phyloP scores from a whole-genome alignment of 2,113 vertebrate genomes.

The Tenebrosternarchus preto region DNA sequence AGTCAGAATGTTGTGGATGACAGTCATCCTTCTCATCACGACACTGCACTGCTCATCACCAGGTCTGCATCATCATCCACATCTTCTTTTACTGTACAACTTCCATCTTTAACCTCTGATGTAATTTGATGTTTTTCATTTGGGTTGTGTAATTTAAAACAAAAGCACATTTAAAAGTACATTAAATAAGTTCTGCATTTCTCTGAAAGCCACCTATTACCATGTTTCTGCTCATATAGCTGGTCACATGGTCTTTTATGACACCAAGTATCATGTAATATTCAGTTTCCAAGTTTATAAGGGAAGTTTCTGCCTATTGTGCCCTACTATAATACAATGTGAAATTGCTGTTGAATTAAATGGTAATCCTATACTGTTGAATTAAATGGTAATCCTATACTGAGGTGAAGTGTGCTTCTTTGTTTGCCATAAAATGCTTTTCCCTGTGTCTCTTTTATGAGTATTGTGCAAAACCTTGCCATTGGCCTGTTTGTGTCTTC shows the following conservation, averaged over 20 bases:
- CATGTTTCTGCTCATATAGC: too few species aligned
- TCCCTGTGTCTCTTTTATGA: neutral
- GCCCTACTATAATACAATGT: neutral
- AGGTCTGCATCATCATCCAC: conserved; percentile 83
- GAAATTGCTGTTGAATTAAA: neutral
- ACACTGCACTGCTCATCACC: conserved; percentile 95
- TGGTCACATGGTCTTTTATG: too few species aligned
- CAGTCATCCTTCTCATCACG: conserved; percentile 88
- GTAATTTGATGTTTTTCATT: too few species aligned
- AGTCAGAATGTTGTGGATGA: conserved; percentile 88
- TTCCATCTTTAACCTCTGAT: neutral
- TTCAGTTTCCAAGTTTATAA: too few species aligned
- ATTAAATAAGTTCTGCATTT: too few species aligned
- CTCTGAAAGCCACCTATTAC: too few species aligned
- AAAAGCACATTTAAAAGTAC: too few species aligned
- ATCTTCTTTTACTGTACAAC: neutral
- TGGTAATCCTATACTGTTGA: neutral
- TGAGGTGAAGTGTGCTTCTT: neutral
- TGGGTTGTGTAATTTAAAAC: too few species aligned
- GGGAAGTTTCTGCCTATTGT: neutral
- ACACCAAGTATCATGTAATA: too few species aligned
- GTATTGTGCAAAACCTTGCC: neutral
- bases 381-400: neutral
- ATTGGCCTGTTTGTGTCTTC: conserved; percentile 27
- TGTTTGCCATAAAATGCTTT: neutral